These are phyloP conservation scores for Edolisoma coerulescens DNA, from an alignment of 2,113 vertebrate species.

Conservation along the genomic window DNA sequence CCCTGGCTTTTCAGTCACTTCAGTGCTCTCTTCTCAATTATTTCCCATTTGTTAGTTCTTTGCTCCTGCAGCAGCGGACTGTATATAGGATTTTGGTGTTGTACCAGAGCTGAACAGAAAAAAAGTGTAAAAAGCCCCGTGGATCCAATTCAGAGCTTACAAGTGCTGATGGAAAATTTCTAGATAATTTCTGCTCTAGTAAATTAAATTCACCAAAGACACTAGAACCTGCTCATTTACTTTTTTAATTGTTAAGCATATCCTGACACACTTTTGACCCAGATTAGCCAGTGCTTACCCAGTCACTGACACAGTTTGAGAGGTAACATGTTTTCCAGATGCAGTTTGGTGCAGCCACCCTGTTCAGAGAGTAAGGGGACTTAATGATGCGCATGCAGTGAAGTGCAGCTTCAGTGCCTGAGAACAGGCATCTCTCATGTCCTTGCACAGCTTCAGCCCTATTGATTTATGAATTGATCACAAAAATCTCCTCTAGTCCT, in stretches of 20 bases:
- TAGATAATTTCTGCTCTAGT: not conserved
- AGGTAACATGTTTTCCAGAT: not conserved
- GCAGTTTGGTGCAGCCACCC: not conserved
- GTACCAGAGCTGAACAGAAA: not conserved
- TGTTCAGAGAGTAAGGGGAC: not conserved
- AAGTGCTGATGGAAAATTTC: not conserved
- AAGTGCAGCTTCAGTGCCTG: not conserved
- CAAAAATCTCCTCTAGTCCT: not conserved
- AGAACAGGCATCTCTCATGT: not conserved
- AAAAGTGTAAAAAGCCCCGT: not conserved
- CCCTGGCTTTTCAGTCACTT: not conserved
- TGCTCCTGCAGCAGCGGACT: not conserved
- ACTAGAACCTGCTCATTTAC: not conserved
- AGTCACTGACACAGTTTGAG: not conserved
- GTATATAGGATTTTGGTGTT: not conserved
- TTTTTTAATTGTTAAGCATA: not conserved
- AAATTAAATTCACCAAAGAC: not conserved
- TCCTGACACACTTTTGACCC: not conserved
- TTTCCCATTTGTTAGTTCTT: conserved; percentile 11
- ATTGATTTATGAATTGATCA: not conserved
- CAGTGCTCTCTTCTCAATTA: not conserved
- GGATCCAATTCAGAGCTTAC: not conserved
- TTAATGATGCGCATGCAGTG: not conserved
- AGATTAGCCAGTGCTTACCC: not conserved
- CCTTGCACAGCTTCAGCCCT: not conserved